Base-by-base conservation (phyloP, 2,797 vertebrate species). In the Micrastur ruficollis region DNA sequence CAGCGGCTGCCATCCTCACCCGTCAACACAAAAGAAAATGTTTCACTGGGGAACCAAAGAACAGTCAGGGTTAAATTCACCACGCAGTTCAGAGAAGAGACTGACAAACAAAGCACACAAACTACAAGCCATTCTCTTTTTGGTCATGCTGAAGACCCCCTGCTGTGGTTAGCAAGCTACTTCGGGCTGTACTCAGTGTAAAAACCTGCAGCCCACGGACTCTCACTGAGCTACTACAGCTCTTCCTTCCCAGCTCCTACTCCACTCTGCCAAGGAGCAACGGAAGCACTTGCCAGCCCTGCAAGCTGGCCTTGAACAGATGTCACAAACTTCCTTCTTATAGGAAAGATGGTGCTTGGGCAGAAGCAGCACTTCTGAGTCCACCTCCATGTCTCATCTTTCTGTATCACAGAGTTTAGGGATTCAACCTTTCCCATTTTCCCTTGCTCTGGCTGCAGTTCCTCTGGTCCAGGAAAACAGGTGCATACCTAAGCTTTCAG, bases 1-100 rank as follows among this genome's bases (percentile, higher is more conserved):
- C 99, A 99, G 88, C 99, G 99, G 96, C 99, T 99, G 83, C 99
- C 99, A 38, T 99, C 99, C 97, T 99, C 99, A 52, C 99, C 99
- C 14, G 99, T 99, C 96, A 99, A 97, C 73, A 99, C 99, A 27
- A 99, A 99, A 74, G 99, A 99, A 98, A 99, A 99, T 0, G 99
- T 99, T 98, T 99, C 99, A 92, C 99, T 99, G 97, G 23, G 96
- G 97, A 94, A 23, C 67, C 38, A 81, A 88, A 82, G 76, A 76
- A 81, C 15, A 95, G 73, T 49, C 13, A 32, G 75, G 40, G 80
- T 86, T 89, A 95, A 85, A 89, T 40, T 86, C 49, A 85, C 20
- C 52, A 5, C 25, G 22, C 23, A 52, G 52, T 58, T 32, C 67
- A 83, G 49, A 83, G 46, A 12, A 71, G 18, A 78, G 50, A 56